Conservation (phyloP, 2,888 invertebrate species). For the Sylvicola cinctus region DNA sequence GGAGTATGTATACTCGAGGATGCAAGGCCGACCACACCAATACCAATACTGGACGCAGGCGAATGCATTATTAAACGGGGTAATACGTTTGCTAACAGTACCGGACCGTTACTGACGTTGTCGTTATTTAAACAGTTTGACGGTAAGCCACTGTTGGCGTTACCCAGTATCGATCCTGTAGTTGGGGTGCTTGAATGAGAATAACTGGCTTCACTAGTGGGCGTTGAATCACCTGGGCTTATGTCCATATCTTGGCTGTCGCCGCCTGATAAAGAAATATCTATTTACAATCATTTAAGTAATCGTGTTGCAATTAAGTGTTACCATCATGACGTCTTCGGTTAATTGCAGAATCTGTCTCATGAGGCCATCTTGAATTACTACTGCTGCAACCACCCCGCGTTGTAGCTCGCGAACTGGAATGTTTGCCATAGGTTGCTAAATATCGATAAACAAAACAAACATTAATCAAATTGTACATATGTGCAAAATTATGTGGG, state of each 20-base stretch:
- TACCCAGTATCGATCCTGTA: conserved; percentile 13
- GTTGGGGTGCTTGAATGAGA: conserved; percentile 24
- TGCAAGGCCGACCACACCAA: no score
- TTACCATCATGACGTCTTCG: conserved; percentile 24
- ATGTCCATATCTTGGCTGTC: conserved; percentile 81
- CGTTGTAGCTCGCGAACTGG: conserved; percentile 34
- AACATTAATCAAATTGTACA: conserved; percentile 1
- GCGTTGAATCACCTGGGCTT: conserved; percentile 76
- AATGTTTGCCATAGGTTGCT: conserved; percentile 50
- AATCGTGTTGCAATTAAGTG: conserved; percentile 1
- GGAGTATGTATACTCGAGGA: conserved; percentile 11
- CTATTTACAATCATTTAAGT: neutral
- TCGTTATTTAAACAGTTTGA: neutral
- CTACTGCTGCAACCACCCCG: conserved; percentile 7
- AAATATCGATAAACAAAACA: conserved; percentile 6
- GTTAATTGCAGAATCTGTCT: conserved; percentile 22
- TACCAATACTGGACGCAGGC: conserved; percentile 9
- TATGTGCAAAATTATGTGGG: conserved; percentile 1
- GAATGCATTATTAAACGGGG: conserved; percentile 29
- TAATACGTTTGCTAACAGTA: conserved; percentile 31
- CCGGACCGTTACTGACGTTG: conserved; percentile 20
- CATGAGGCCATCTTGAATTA: conserved; percentile 26
- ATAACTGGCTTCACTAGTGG: conserved; percentile 62
- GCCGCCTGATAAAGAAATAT: conserved; percentile 18
- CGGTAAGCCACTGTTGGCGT: conserved; percentile 7